Percentiles rank a stretch among this genome's conserved stretches.
These are phyloP conservation scores for Lycophotia porphyrea DNA, from an alignment of 2,888 invertebrate genomes.

Conservation along the genomic window DNA sequence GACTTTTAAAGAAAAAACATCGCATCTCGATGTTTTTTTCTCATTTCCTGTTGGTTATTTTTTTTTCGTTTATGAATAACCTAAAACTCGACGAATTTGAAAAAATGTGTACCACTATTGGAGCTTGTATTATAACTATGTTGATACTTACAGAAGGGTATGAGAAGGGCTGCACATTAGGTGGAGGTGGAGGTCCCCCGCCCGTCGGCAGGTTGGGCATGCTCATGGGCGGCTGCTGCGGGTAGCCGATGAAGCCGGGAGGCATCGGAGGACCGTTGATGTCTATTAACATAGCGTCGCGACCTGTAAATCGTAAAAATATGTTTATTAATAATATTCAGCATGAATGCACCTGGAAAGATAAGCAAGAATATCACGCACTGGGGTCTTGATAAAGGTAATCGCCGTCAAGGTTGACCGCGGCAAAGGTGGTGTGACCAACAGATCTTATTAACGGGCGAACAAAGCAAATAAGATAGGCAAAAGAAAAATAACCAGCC, in stretches of 20 bases:
- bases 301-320: slow-evolving; percentile 76
- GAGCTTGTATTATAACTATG: not conserved
- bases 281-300: slow-evolving; percentile 93
- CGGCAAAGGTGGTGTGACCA: too few species aligned
- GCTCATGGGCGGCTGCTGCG: slow-evolving; percentile 77
- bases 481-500: too few species aligned
- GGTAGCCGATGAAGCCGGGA: slow-evolving; percentile 95
- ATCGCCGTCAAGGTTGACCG: not conserved
- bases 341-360: not conserved
- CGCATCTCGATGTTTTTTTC: too few species aligned
- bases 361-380: not conserved
- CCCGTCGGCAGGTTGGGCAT: slow-evolving; percentile 82
- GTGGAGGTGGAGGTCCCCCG: slow-evolving; percentile 75
- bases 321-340: not conserved
- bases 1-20: too few species aligned
- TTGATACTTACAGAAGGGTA: slow-evolving; percentile 90
- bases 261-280: slow-evolving; percentile 92
- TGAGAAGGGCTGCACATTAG: slow-evolving; percentile 90
- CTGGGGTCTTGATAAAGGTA: not conserved
- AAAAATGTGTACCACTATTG: too few species aligned
- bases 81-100: too few species aligned
- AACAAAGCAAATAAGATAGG: too few species aligned
- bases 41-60: too few species aligned
- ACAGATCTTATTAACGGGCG: too few species aligned
- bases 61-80: too few species aligned